These are phyloP conservation scores for Musca domestica DNA, from an alignment of 1,140 invertebrate genomes.

Conservation along the genomic window DNA sequence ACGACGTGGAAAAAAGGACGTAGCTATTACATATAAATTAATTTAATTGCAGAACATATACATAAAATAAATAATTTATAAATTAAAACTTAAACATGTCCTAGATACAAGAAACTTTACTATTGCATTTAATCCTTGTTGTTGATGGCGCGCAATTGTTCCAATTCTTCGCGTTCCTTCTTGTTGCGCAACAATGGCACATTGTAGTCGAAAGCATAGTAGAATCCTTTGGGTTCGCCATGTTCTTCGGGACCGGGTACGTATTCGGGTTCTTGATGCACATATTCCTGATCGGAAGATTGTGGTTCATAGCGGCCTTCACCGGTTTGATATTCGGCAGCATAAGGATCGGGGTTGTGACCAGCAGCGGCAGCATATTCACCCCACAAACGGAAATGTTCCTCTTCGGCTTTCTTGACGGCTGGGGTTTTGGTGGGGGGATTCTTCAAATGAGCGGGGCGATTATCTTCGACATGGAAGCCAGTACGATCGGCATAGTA, in stretches of 20 bases:
- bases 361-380: slow-evolving; percentile 60
- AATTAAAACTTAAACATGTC: background rate
- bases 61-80: slow-evolving; percentile 16
- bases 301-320: slow-evolving; percentile 44
- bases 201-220: slow-evolving; percentile 66
- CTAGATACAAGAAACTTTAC: background rate
- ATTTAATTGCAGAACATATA: background rate
- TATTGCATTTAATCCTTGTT: slow-evolving; percentile 43
- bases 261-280: slow-evolving; percentile 44
- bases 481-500: slow-evolving; percentile 65
- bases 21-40: background rate
- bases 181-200: slow-evolving; percentile 55
- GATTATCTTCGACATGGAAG: slow-evolving; percentile 67
- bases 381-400: slow-evolving; percentile 62
- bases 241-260: slow-evolving; percentile 53
- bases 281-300: slow-evolving; percentile 40
- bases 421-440: slow-evolving; percentile 61
- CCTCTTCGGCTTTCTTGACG: slow-evolving; percentile 61
- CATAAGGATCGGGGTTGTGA: slow-evolving; percentile 56
- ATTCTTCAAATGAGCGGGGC: slow-evolving; percentile 60
- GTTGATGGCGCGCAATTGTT: slow-evolving; percentile 43
- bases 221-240: slow-evolving; percentile 67
- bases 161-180: slow-evolving; percentile 47
- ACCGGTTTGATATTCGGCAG: slow-evolving; percentile 42
- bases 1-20: background rate